Conservation (phyloP, 2,888 invertebrate genomes). For the Plutella xylostella region DNA sequence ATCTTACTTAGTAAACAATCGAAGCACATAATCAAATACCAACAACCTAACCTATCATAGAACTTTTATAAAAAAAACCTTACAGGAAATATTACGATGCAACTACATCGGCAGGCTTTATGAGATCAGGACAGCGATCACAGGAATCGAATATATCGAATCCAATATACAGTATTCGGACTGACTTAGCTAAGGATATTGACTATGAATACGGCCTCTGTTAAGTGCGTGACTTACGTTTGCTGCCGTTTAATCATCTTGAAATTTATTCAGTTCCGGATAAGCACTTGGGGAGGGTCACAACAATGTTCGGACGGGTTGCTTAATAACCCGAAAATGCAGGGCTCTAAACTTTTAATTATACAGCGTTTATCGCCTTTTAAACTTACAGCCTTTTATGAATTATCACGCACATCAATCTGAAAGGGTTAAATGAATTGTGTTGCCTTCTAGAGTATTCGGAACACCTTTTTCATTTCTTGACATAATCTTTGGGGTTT, state of each 20-base stretch:
- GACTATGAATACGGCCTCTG: background rate
- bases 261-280: conserved; percentile 41
- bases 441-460: background rate
- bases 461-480: no score
- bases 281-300: conserved; percentile 17
- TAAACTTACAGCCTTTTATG: background rate
- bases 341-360: conserved; percentile 46
- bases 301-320: conserved; percentile 23
- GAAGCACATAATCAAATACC: no score
- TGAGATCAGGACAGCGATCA: no score
- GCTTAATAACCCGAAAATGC: conserved; percentile 51
- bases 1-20: no score
- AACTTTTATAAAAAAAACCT: no score
- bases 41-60: no score
- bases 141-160: no score
- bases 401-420: conserved; percentile 1
- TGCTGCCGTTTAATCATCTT: conserved; percentile 36
- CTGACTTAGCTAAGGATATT: no score
- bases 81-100: no score
- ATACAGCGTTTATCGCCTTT: conserved; percentile 31
- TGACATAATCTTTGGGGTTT: no score
- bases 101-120: no score
- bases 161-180: no score
- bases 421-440: background rate
- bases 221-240: conserved; percentile 37